phyloP scores from a whole-genome alignment of 2,797 vertebrate genomes.

The Meda fulgida region DNA sequence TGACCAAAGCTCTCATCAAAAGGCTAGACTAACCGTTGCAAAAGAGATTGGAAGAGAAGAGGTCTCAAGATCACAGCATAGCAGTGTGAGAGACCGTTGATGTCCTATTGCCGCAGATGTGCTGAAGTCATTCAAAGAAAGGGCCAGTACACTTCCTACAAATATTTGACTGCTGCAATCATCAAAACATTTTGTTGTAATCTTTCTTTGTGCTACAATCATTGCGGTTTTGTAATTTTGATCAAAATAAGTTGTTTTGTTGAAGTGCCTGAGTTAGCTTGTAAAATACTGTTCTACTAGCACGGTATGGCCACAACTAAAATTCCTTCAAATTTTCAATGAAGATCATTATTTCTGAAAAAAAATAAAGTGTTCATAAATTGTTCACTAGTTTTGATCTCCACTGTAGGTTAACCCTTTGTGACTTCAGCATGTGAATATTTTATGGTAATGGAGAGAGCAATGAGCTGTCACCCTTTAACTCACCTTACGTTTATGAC shows the following conservation, averaged over 20 bases:
- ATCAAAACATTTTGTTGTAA: background rate
- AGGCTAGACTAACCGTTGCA: too few relatives aligned
- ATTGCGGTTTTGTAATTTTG: background rate
- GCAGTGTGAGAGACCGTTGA: too few relatives aligned
- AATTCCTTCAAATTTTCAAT: too few relatives aligned
- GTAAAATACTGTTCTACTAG: too few relatives aligned
- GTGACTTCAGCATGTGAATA: conserved; percentile 1
- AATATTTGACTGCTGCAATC: background rate
- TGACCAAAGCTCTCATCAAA: too few relatives aligned
- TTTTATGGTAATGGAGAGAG: background rate
- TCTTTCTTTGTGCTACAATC: background rate
- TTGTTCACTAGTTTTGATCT: conserved; percentile 3
- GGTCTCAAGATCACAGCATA: too few relatives aligned
- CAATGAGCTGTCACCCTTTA: background rate
- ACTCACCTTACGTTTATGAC: conserved; percentile 7
- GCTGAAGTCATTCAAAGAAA: too few relatives aligned
- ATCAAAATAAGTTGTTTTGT: background rate
- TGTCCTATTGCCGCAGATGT: too few relatives aligned
- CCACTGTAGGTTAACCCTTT: conserved; percentile 3
- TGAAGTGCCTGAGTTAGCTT: too few relatives aligned
- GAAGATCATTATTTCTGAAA: background rate
- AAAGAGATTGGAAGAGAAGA: background rate
- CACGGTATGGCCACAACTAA: too few relatives aligned
- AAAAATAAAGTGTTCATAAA: conserved; percentile 5
- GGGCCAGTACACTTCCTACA: background rate